A percentile compares a stretch with the other conserved stretches of the same genome.
Conservation (phyloP, 2,113 vertebrate genomes). For the Heliornis fulica region DNA sequence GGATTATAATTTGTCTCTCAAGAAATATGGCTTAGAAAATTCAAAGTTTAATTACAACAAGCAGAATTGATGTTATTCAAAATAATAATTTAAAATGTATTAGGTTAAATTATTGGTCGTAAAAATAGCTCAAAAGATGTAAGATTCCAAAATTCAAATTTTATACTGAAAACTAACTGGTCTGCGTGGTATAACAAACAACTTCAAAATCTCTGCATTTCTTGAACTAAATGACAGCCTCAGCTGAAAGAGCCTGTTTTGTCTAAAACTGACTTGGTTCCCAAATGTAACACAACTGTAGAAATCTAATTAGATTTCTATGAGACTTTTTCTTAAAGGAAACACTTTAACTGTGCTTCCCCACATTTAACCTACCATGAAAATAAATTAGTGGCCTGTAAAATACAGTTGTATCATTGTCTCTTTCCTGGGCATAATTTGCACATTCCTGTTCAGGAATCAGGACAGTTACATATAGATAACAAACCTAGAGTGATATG, state of each 20-base stretch:
- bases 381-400: conserved; percentile 40
- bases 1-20: background rate
- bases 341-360: background rate
- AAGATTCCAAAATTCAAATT: background rate
- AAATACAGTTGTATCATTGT: conserved; percentile 17
- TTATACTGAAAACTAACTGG: background rate
- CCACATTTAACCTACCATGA: conserved; percentile 18
- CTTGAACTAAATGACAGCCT: conserved; percentile 9
- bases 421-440: conserved; percentile 2
- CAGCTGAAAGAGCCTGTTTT: conserved; percentile 26
- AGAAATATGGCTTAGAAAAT: background rate
- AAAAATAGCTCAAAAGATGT: background rate
- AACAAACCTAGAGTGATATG: background rate
- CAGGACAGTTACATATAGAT: background rate
- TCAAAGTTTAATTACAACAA: background rate
- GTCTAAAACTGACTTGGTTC: conserved; percentile 22
- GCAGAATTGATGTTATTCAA: background rate
- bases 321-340: conserved; percentile 7
- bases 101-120: background rate
- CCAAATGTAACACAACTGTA: conserved; percentile 35
- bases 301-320: conserved; percentile 34
- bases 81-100: background rate
- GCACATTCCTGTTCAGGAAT: background rate
- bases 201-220: background rate
- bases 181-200: background rate